phyloP scores from a whole-genome alignment of 2,113 vertebrate genomes.

The Gambusia affinis region DNA sequence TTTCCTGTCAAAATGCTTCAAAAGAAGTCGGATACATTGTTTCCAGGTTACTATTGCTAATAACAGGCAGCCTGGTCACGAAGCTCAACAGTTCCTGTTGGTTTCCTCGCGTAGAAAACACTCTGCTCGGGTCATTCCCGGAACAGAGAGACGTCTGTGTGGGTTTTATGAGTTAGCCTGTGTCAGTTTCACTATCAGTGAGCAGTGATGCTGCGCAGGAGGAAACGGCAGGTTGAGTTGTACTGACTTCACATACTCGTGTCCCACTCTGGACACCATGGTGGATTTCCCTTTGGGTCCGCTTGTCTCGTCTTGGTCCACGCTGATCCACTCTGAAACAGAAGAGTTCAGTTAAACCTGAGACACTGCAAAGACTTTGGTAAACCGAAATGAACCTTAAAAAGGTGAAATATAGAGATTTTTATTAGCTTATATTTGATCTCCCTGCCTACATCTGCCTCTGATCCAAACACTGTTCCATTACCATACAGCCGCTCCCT shows the following conservation, averaged over 20 bases:
- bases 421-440: neutral
- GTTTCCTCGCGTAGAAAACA: no score
- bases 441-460: neutral
- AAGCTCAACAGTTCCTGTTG: no score
- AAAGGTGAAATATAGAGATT: neutral
- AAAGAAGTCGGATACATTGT: neutral
- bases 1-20: no score
- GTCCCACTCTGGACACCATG: constrained; percentile 76
- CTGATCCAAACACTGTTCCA: no score
- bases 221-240: neutral
- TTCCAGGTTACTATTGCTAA: neutral
- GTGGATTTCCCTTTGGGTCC: constrained; percentile 85
- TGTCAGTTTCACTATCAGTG: no score
- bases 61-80: neutral
- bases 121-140: no score
- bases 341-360: neutral
- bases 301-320: constrained; percentile 92
- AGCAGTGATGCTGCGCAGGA: no score
- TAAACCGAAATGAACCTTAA: neutral
- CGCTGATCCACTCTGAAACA: constrained; percentile 93
- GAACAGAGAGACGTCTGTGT: no score
- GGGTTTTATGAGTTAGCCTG: no score
- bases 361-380: neutral
- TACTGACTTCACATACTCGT: constrained; percentile 86
- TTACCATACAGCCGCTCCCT: constrained; percentile 94